These are phyloP conservation scores for Panagrolaimus sp. DNA, from an alignment of 1,140 invertebrate genomes.

Conservation along the genomic window DNA sequence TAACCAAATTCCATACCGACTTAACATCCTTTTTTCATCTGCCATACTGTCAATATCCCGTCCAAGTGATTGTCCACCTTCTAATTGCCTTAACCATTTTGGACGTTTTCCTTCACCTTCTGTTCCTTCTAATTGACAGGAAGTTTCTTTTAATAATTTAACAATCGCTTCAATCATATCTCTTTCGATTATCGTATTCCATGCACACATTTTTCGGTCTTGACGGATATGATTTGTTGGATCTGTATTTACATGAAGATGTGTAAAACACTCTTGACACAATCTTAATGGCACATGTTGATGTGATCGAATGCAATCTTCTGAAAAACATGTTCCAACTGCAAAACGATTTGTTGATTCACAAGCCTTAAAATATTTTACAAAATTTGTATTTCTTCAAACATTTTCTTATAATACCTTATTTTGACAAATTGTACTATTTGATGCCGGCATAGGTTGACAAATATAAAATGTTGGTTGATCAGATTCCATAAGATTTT, in stretches of 20 bases:
- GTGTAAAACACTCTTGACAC: slow-evolving; percentile 64
- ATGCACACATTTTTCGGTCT: slow-evolving; percentile 38
- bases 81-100: slow-evolving; percentile 60
- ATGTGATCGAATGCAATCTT: slow-evolving; percentile 91
- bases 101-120: slow-evolving; percentile 58
- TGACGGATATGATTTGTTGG: slow-evolving; percentile 44
- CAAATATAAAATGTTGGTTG: slow-evolving; percentile 70
- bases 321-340: slow-evolving; percentile 89
- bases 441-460: slow-evolving; percentile 87
- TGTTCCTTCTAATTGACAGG: slow-evolving; percentile 44
- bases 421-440: slow-evolving; percentile 89
- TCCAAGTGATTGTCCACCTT: slow-evolving; percentile 60
- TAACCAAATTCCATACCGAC: slow-evolving; percentile 91
- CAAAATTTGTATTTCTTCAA: slow-evolving; percentile 18
- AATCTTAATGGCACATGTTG: slow-evolving; percentile 90
- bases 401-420: slow-evolving; percentile 66
- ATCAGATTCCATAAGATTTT: slow-evolving; percentile 74
- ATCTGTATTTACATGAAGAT: slow-evolving; percentile 33
- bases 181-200: slow-evolving; percentile 61
- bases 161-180: slow-evolving; percentile 94
- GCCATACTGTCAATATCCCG: slow-evolving; percentile 58
- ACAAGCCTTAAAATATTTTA: slow-evolving; percentile 71
- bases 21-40: slow-evolving; percentile 79
- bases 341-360: slow-evolving; percentile 84
- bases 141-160: slow-evolving; percentile 67